These are phyloP conservation scores for Abrostola triplasia DNA, from an alignment of 2,888 invertebrate species.

Conservation along the genomic window DNA sequence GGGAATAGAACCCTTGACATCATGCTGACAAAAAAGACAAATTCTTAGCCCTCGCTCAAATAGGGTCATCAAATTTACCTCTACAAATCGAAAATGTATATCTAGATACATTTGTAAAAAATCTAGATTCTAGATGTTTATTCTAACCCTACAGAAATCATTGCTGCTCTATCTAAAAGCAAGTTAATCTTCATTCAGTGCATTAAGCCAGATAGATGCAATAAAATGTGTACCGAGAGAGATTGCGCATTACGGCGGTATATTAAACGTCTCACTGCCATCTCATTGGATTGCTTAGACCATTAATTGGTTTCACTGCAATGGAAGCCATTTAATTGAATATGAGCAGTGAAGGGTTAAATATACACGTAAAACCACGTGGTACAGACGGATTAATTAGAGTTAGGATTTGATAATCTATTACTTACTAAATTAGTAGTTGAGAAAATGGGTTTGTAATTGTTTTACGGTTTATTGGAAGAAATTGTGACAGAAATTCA, in stretches of 20 bases:
- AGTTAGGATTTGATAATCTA: conserved; percentile 12
- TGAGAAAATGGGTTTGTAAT: background rate
- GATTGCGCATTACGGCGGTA: conserved; percentile 23
- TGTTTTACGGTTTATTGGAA: too few species aligned
- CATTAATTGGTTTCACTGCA: conserved; percentile 53
- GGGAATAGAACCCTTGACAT: too few species aligned
- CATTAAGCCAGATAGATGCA: conserved; percentile 43
- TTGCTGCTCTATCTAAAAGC: background rate
- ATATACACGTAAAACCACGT: conserved; percentile 43
- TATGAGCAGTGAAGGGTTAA: conserved; percentile 43
- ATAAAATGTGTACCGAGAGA: conserved; percentile 35
- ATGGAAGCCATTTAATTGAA: conserved; percentile 49
- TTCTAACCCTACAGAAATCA: conserved; percentile 12
- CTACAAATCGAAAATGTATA: too few species aligned
- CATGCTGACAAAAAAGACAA: too few species aligned
- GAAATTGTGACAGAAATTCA: too few species aligned
- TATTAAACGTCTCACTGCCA: conserved; percentile 30
- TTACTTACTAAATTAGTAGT: background rate
- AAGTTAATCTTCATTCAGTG: conserved; percentile 21
- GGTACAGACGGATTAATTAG: conserved; percentile 34
- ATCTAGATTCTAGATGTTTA: background rate
- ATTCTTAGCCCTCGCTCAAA: too few species aligned
- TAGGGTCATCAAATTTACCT: too few species aligned
- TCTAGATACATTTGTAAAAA: too few species aligned
- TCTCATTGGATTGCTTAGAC: conserved; percentile 38